A percentile compares a stretch with the other conserved stretches of the same genome.
Conservation (phyloP, 2,888 invertebrate species). For the Coelogynopora nodosa region DNA sequence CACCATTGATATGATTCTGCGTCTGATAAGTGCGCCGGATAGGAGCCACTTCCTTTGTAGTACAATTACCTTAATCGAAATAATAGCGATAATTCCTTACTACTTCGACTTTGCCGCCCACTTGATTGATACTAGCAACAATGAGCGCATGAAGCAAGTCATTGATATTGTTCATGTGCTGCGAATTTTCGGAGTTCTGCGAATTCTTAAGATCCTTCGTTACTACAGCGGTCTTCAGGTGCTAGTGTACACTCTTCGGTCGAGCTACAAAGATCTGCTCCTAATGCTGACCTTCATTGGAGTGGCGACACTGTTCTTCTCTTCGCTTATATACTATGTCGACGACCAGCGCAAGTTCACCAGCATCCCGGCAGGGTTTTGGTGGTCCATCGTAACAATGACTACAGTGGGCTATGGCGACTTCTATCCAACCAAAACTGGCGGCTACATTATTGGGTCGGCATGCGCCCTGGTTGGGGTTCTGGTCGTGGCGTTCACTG, state of each 20-base stretch:
- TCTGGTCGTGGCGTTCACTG: constrained; percentile 44
- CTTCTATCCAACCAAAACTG: constrained; percentile 73
- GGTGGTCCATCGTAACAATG: constrained; percentile 98
- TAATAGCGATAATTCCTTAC: constrained; percentile 40
- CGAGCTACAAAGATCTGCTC: constrained; percentile 40
- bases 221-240: constrained; percentile 44
- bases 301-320: constrained; percentile 40
- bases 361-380: constrained; percentile 83
- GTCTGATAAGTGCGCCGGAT: constrained; percentile 34
- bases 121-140: constrained; percentile 28
- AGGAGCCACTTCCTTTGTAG: constrained; percentile 22
- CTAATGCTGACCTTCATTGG: constrained; percentile 44
- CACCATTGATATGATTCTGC: constrained; percentile 38
- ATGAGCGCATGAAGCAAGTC: constrained; percentile 1
- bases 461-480: constrained; percentile 44
- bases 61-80: constrained; percentile 40
- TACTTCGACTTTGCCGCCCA: constrained; percentile 40
- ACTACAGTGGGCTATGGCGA: constrained; percentile 88
- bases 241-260: constrained; percentile 40
- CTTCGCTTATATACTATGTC: constrained; percentile 39
- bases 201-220: constrained; percentile 42
- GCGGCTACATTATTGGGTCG: constrained; percentile 44
- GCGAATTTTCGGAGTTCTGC: constrained; percentile 37
- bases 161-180: constrained; percentile 39
- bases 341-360: constrained; percentile 37